phyloP scores from a whole-genome alignment of 37 sponge, comb jelly and placozoan genomes.

The Aplysina aerophoba region DNA sequence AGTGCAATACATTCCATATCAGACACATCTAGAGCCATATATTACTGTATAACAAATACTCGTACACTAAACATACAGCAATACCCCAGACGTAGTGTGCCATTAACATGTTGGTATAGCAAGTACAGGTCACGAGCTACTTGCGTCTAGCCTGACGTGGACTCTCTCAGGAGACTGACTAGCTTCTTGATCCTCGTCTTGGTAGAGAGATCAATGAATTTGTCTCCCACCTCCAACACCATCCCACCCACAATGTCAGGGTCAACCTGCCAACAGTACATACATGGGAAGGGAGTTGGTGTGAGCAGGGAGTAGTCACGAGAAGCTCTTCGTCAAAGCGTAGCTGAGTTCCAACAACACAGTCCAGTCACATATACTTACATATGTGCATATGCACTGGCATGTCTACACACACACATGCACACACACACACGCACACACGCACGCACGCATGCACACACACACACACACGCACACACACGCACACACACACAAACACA shows the following conservation, averaged over 20 bases:
- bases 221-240: conserved; percentile 96
- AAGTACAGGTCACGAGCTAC: too few species aligned
- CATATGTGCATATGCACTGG: neutral
- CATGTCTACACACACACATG: too few species aligned
- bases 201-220: conserved; percentile 93
- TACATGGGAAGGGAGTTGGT: too few species aligned
- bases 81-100: too few species aligned
- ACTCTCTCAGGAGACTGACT: conserved; percentile 39
- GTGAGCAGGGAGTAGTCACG: too few species aligned
- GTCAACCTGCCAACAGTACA: conserved; percentile 53
- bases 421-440: neutral
- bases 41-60: too few species aligned
- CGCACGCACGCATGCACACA: neutral
- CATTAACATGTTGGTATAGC: too few species aligned
- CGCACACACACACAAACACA: conserved; percentile 11
- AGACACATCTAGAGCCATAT: too few species aligned
- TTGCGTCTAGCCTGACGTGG: neutral
- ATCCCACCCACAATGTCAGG: conserved; percentile 86
- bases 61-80: too few species aligned
- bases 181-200: conserved; percentile 82
- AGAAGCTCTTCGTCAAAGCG: neutral
- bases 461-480: conserved; percentile 21
- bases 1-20: too few species aligned
- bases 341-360: neutral
- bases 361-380: too few species aligned